Evolutionary conservation across 2,888 invertebrate species (phyloP).

Genomic region (Thereva nobilitata): DNA sequence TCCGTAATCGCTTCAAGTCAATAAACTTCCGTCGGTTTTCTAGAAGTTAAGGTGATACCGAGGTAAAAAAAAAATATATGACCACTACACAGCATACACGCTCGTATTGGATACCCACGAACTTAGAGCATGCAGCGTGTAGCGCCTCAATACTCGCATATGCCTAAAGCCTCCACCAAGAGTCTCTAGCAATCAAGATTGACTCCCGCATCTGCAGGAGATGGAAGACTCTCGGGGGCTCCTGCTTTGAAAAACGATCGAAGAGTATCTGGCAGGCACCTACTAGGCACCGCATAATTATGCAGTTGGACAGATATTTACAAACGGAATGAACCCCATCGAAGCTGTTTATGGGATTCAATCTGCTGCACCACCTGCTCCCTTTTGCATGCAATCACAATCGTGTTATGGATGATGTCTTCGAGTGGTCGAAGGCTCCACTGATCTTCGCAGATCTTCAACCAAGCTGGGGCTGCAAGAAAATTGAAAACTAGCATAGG

Average conservation of each 20-base stretch:
- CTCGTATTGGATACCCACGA: neutral
- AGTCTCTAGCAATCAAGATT: too few relatives aligned
- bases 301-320: constrained; percentile 33
- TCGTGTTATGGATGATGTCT: constrained; percentile 1
- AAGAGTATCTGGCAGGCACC: constrained; percentile 27
- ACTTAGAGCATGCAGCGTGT: neutral
- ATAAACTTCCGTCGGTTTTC: constrained; percentile 36
- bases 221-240: neutral
- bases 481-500: too few relatives aligned
- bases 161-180: too few relatives aligned
- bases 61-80: constrained; percentile 2
- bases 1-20: constrained; percentile 35
- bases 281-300: constrained; percentile 32
- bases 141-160: too few relatives aligned
- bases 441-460: too few relatives aligned
- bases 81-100: neutral
- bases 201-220: too few relatives aligned
- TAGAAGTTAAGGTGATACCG: constrained; percentile 19
- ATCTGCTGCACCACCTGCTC: constrained; percentile 31
- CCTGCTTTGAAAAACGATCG: constrained; percentile 18
- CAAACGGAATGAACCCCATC: constrained; percentile 25
- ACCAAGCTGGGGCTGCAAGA: too few relatives aligned
- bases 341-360: constrained; percentile 23
- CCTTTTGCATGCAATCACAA: constrained; percentile 10
- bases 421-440: neutral